Percentiles rank a stretch among this genome's conserved stretches.
These are phyloP conservation scores for Podarcis lilfordi DNA, from an alignment of 2,797 vertebrate species.

Conservation along the genomic window DNA sequence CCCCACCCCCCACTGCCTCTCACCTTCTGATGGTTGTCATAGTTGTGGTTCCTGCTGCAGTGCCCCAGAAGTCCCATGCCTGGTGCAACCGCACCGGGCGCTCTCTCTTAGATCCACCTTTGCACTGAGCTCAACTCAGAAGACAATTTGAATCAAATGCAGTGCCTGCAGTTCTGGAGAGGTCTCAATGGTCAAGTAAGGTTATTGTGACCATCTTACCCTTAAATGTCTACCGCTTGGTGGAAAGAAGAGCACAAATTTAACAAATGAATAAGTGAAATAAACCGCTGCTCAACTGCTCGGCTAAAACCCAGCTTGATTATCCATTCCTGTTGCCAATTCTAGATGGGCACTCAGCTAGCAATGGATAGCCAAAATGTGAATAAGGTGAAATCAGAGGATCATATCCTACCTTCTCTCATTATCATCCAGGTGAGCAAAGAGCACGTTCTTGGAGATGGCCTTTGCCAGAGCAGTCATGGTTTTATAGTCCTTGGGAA, in stretches of 20 bases:
- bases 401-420: constrained; percentile 90
- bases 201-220: background rate
- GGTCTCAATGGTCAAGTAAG: background rate
- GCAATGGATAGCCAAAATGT: background rate
- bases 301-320: background rate
- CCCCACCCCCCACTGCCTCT: too few relatives aligned
- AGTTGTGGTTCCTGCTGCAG: too few relatives aligned
- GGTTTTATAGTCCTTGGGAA: constrained; percentile 99
- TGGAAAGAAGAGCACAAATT: background rate
- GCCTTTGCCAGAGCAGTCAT: constrained; percentile 98
- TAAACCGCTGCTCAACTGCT: background rate
- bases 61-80: too few relatives aligned
- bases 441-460: constrained; percentile 97
- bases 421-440: constrained; percentile 96
- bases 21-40: too few relatives aligned
- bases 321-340: background rate
- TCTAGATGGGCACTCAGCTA: background rate
- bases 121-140: background rate
- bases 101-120: too few relatives aligned
- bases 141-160: background rate
- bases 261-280: background rate
- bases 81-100: too few relatives aligned
- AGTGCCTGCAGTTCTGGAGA: background rate
- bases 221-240: background rate
- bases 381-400: background rate